Conservation (phyloP, 2,113 vertebrate species). For the Labeo catla region DNA sequence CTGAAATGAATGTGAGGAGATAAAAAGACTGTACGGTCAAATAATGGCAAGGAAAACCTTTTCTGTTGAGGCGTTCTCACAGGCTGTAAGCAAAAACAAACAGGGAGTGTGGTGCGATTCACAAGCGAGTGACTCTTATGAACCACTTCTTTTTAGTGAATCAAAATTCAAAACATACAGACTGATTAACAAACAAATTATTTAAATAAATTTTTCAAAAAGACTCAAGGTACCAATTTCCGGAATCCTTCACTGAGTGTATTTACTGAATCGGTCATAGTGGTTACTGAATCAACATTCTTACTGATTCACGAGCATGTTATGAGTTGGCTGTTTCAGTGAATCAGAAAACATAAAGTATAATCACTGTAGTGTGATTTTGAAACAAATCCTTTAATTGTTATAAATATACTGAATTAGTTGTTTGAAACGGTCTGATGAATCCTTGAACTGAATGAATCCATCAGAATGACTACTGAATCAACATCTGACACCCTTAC, state of each 20-base stretch:
- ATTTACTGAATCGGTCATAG: too few species aligned
- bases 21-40: background rate
- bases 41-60: background rate
- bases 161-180: background rate
- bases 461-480: too few species aligned
- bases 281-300: too few species aligned
- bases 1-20: slow-evolving; percentile 2
- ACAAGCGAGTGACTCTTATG: background rate
- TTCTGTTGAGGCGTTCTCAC: background rate
- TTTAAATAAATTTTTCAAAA: background rate
- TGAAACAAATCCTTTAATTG: too few species aligned
- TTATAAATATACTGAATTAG: too few species aligned
- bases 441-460: too few species aligned
- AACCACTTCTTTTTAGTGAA: background rate
- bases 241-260: background rate
- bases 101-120: background rate
- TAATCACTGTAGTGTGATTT: too few species aligned
- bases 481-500: too few species aligned
- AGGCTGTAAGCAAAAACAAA: background rate
- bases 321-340: too few species aligned
- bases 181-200: background rate
- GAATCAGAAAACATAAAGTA: too few species aligned
- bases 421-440: too few species aligned
- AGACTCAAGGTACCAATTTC: background rate
- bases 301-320: too few species aligned